A percentile compares a stretch with the other conserved stretches of the same genome.
Evolutionary conservation across 2,113 vertebrate species (phyloP).

Genomic region (Carassius auratus): DNA sequence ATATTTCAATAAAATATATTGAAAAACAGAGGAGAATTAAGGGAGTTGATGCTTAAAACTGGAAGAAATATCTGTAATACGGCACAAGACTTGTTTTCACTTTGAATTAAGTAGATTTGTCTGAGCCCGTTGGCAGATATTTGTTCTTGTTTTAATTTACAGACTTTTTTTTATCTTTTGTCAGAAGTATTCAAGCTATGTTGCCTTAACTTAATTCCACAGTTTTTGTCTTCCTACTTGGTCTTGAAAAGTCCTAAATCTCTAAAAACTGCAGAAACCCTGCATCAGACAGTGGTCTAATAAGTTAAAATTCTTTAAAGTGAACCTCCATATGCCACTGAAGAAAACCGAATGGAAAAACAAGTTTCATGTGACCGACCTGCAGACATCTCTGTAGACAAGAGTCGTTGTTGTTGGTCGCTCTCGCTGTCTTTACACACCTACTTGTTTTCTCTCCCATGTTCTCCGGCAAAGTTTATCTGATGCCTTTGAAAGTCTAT

Average conservation of each 20-base stretch:
- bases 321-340: constrained; percentile 15
- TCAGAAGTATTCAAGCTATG: too few species aligned
- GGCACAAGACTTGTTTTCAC: neutral
- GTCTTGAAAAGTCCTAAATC: neutral
- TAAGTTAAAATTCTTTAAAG: constrained; percentile 10
- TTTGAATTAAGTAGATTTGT: too few species aligned
- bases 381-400: constrained; percentile 23
- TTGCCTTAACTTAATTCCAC: neutral
- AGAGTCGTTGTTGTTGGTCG: neutral
- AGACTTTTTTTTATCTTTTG: too few species aligned
- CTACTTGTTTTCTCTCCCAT: constrained; percentile 17
- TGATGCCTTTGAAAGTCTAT: constrained; percentile 13
- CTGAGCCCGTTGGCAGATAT: neutral
- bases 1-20: too few species aligned
- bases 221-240: neutral
- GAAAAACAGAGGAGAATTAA: neutral
- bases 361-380: constrained; percentile 41
- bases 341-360: constrained; percentile 11
- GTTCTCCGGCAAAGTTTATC: constrained; percentile 4
- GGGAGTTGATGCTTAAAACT: neutral
- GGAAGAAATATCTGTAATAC: neutral
- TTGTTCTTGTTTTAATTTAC: neutral
- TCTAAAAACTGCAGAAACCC: neutral
- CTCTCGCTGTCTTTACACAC: constrained; percentile 4
- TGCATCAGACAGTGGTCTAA: neutral